phyloP scores from a whole-genome alignment of 2,113 vertebrate species.

The Typhlomys cinereus region DNA sequence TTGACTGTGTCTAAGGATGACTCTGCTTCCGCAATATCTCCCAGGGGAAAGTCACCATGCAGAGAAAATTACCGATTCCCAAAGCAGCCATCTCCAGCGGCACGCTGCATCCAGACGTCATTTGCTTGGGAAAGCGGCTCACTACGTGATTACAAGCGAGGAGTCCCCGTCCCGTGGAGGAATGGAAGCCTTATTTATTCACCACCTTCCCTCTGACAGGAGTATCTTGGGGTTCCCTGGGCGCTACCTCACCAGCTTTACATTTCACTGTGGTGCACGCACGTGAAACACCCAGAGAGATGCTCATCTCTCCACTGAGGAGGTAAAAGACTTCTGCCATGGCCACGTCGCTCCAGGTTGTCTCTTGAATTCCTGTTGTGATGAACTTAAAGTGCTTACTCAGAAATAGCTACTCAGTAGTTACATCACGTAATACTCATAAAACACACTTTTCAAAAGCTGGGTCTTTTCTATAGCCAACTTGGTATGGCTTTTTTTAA shows the following conservation, averaged over 20 bases:
- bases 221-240: background rate
- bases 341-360: background rate
- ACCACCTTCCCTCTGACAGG: background rate
- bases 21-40: background rate
- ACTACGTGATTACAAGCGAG: background rate
- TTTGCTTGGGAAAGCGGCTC: background rate
- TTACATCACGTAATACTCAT: background rate
- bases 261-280: accelerated
- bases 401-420: background rate
- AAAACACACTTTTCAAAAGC: background rate
- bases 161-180: background rate
- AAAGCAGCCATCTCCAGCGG: background rate
- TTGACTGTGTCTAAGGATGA: background rate
- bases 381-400: background rate
- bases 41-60: background rate
- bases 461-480: background rate
- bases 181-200: background rate
- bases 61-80: background rate
- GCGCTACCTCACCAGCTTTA: background rate
- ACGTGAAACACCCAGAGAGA: background rate
- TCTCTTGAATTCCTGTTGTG: background rate
- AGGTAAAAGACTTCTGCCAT: background rate
- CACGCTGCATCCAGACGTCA: background rate
- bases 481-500: background rate
- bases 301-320: background rate